Conservation (phyloP, 2,888 invertebrate genomes). For the Agapetus fuscipes region DNA sequence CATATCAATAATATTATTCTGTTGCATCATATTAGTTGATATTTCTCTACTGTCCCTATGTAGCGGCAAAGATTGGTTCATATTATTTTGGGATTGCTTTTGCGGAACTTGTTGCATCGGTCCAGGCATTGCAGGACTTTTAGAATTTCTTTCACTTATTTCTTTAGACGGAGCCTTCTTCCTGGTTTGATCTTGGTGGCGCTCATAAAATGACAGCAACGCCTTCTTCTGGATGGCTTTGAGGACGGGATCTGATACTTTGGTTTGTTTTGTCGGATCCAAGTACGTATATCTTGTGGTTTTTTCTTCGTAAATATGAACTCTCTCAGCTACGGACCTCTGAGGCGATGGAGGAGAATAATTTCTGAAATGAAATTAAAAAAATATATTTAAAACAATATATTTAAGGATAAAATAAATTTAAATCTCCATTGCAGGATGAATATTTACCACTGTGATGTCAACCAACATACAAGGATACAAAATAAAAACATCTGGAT, state of each 20-base stretch:
- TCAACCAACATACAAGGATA: no score
- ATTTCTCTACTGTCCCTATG: no score
- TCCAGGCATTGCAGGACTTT: not conserved
- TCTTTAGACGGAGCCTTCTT: not conserved
- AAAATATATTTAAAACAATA: not conserved
- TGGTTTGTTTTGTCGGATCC: conserved; percentile 64
- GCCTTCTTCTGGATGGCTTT: conserved; percentile 80
- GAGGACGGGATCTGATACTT: conserved; percentile 60
- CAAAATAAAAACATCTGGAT: no score
- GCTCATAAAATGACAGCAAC: conserved; percentile 68
- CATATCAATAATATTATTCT: conserved; percentile 24
- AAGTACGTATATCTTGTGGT: conserved; percentile 54
- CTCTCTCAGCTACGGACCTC: conserved; percentile 39
- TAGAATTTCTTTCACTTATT: no score
- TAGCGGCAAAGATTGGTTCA: no score
- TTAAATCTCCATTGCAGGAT: no score
- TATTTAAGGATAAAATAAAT: no score
- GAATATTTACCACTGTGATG: no score
- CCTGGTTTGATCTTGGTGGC: conserved; percentile 44
- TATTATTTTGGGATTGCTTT: not conserved
- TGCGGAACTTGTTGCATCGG: not conserved
- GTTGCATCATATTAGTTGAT: no score
- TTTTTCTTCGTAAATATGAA: conserved; percentile 28
- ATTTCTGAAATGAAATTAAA: conserved; percentile 23
- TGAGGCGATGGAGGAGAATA: conserved; percentile 33